Conservation (phyloP, 2,113 vertebrate genomes). For the Oryzias celebensis region DNA sequence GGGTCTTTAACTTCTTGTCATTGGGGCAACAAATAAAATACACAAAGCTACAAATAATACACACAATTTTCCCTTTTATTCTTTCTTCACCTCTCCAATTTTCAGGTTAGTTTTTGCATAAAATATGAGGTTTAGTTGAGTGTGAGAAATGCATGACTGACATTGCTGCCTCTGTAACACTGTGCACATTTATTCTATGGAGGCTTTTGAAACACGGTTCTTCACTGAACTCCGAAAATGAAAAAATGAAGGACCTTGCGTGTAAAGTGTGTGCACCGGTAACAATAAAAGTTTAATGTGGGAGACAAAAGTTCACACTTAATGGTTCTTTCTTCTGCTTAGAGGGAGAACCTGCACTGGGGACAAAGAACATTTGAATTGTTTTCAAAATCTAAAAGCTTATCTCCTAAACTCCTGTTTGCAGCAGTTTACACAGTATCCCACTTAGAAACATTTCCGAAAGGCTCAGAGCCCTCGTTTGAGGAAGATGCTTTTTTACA, state of each 20-base stretch:
- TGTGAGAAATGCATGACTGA: conserved; percentile 13
- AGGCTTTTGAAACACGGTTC: conserved; percentile 9
- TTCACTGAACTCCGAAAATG: conserved; percentile 11
- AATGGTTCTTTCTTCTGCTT: not conserved
- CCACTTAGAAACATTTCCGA: conserved; percentile 48
- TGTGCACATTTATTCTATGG: conserved; percentile 25
- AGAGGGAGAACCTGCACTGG: conserved; percentile 31
- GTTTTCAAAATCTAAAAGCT: conserved; percentile 53
- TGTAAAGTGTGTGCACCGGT: conserved; percentile 29
- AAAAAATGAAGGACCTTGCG: conserved; percentile 22
- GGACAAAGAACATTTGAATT: conserved; percentile 32
- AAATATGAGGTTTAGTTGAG: conserved; percentile 4
- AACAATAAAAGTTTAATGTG: conserved; percentile 43
- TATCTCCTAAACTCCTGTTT: conserved; percentile 39
- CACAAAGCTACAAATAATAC: not conserved
- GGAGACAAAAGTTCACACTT: too few relatives aligned
- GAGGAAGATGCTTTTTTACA: conserved; percentile 40
- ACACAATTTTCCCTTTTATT: conserved; percentile 1
- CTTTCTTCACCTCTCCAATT: conserved; percentile 3
- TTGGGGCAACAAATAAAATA: conserved; percentile 2
- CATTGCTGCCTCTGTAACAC: conserved; percentile 23
- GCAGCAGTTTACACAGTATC: conserved; percentile 51
- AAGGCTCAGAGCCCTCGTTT: conserved; percentile 40
- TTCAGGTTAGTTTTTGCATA: conserved; percentile 18
- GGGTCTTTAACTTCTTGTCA: not conserved